Conservation (phyloP, 2,113 vertebrate genomes). For the Neopipo cinnamomea region DNA sequence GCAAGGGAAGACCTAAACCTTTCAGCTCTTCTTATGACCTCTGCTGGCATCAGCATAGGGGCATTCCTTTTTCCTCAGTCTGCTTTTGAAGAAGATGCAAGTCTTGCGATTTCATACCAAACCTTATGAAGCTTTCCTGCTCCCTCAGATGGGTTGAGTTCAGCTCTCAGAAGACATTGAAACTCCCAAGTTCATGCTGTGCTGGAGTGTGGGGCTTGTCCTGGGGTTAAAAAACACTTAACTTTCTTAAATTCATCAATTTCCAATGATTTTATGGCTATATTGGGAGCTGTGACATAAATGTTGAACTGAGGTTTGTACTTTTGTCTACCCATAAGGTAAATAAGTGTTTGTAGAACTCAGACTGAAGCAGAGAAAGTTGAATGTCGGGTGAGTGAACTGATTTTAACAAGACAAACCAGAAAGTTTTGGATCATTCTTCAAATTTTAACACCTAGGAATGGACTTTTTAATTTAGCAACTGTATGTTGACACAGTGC, state of each 20-base stretch:
- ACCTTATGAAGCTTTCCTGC: neutral
- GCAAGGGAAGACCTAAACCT: conserved; percentile 38
- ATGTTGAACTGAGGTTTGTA: neutral
- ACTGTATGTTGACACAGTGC: neutral
- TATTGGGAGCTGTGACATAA: neutral
- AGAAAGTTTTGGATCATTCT: neutral
- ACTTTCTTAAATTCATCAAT: neutral
- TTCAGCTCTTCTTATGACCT: conserved; percentile 58
- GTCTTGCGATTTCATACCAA: conserved; percentile 13
- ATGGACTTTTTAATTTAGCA: neutral
- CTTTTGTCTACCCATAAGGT: neutral
- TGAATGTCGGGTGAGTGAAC: neutral
- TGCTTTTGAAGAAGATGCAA: conserved; percentile 60
- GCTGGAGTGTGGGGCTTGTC: neutral
- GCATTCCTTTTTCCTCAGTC: conserved; percentile 22
- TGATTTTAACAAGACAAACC: neutral
- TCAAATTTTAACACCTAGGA: neutral
- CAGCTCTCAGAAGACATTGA: neutral
- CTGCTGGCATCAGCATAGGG: conserved; percentile 54
- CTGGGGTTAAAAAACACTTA: neutral
- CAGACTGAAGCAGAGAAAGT: neutral
- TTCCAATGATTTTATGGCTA: neutral
- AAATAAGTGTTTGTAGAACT: neutral
- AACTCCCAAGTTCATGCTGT: neutral
- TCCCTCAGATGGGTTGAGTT: neutral